phyloP scores from a whole-genome alignment of 2,797 vertebrate species.

The Emydoidea blandingii region DNA sequence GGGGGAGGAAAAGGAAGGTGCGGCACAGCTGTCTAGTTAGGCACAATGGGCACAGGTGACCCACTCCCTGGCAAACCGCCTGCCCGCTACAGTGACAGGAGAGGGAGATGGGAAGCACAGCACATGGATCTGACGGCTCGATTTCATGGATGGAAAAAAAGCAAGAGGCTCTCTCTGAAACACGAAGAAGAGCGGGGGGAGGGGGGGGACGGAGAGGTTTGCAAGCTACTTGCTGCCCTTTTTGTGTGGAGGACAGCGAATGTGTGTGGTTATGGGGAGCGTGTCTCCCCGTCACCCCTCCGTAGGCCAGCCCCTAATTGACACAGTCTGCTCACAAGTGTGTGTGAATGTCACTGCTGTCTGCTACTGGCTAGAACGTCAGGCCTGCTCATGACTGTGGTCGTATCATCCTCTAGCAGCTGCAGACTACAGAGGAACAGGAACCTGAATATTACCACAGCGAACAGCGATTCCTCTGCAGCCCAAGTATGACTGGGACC shows the following conservation, averaged over 20 bases:
- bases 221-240: not conserved
- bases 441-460: not conserved
- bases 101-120: not conserved
- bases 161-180: not conserved
- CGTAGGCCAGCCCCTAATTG: not conserved
- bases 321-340: not conserved
- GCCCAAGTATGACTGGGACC: not conserved
- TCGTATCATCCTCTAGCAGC: not conserved
- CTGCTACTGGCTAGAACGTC: not conserved
- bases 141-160: not conserved
- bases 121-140: rapidly evolving
- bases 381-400: rapidly evolving
- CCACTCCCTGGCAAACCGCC: not conserved
- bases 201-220: not conserved
- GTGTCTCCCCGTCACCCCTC: rapidly evolving
- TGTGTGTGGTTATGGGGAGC: not conserved
- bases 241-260: not conserved
- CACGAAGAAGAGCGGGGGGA: not conserved
- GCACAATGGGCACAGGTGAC: not conserved
- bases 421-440: not conserved
- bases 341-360: not conserved
- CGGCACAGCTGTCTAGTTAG: rapidly evolving
- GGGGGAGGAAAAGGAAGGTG: rapidly evolving
- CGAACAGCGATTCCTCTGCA: not conserved
- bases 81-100: not conserved